A percentile compares a stretch with the other conserved stretches of the same genome.
Evolutionary conservation across 2,113 vertebrate species (phyloP).

Genomic region (Bucco capensis): DNA sequence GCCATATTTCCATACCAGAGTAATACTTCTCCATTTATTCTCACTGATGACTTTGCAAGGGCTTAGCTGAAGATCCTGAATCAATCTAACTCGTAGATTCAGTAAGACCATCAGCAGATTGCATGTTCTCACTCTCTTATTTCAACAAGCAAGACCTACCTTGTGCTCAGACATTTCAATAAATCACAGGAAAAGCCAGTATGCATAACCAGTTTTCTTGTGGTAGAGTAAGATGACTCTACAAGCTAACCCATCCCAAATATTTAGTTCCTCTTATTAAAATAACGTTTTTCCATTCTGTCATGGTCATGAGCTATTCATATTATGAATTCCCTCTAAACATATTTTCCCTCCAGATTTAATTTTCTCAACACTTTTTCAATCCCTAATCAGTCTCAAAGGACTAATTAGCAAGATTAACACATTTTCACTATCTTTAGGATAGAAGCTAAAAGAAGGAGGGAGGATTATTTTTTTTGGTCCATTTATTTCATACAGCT

Average conservation of each 20-base stretch:
- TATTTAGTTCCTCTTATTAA: slow-evolving; percentile 18
- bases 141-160: background rate
- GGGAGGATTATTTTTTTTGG: background rate
- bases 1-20: background rate
- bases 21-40: background rate
- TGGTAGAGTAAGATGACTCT: background rate
- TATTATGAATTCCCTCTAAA: background rate
- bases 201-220: background rate
- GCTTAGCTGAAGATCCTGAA: background rate
- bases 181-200: background rate
- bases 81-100: background rate
- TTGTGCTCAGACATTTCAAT: background rate
- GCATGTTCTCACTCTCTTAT: background rate
- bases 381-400: slow-evolving; percentile 30
- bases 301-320: background rate
- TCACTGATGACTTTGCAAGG: background rate
- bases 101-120: background rate
- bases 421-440: background rate
- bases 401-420: slow-evolving; percentile 45
- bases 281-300: background rate
- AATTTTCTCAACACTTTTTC: slow-evolving; percentile 20
- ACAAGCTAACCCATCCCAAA: background rate
- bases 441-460: background rate
- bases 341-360: slow-evolving; percentile 22
- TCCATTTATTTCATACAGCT: slow-evolving; percentile 9